Conservation (phyloP, 2,113 vertebrate species). For the Heteronetta atricapilla region DNA sequence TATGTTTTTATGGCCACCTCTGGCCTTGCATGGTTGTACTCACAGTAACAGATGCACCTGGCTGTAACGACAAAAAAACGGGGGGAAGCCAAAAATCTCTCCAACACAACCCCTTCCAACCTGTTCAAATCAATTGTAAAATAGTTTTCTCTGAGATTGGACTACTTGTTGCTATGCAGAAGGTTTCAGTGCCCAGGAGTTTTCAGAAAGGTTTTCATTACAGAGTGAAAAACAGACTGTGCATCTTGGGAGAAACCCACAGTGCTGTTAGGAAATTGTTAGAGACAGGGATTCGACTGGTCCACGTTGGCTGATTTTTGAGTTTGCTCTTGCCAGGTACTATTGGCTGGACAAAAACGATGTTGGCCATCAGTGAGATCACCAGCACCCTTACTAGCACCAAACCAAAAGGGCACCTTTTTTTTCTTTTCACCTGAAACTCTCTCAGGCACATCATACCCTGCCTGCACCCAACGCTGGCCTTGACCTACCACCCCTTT, state of each 20-base stretch:
- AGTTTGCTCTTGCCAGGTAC: not conserved
- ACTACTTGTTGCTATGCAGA: not conserved
- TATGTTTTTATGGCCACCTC: not conserved
- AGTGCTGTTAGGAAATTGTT: not conserved
- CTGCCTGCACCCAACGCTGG: not conserved
- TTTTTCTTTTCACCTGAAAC: not conserved
- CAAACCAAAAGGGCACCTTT: not conserved
- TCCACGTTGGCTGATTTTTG: not conserved
- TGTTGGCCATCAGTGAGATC: not conserved
- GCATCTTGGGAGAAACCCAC: not conserved
- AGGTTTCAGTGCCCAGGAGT: not conserved
- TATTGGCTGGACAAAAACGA: not conserved
- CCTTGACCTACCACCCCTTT: not conserved
- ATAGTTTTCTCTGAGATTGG: not conserved
- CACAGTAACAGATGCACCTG: not conserved
- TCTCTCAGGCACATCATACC: rapidly evolving
- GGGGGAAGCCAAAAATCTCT: not conserved
- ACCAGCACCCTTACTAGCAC: not conserved
- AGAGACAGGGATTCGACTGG: not conserved
- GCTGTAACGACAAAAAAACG: not conserved
- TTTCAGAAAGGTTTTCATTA: not conserved
- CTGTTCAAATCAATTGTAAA: not conserved
- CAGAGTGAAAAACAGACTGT: not conserved
- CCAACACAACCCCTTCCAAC: not conserved
- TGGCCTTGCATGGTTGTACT: not conserved